Evolutionary conservation across 2,888 invertebrate species (phyloP).

Genomic region (Stenodera caucasica): DNA sequence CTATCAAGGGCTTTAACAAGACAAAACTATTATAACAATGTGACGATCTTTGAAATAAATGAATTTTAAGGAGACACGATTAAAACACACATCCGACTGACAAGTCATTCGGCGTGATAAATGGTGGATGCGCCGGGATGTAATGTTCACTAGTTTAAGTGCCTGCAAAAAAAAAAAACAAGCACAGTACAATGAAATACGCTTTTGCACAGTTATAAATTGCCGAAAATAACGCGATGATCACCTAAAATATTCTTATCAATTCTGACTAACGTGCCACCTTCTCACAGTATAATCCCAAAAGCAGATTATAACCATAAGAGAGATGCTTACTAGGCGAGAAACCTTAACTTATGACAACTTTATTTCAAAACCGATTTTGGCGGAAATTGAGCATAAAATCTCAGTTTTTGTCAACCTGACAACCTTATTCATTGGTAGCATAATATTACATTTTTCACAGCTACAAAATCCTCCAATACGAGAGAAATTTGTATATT

Average conservation of each 20-base stretch:
- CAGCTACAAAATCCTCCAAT: too few relatives aligned
- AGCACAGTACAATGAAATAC: neutral
- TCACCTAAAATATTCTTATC: neutral
- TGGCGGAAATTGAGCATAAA: conserved; percentile 3
- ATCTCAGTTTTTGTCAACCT: neutral
- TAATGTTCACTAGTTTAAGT: neutral
- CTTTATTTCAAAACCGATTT: neutral
- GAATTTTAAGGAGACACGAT: neutral
- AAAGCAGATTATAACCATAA: conserved; percentile 1
- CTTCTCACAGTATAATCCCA: neutral
- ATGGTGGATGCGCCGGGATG: conserved; percentile 21
- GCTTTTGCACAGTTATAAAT: neutral
- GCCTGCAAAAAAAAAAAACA: neutral
- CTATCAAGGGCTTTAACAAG: too few relatives aligned
- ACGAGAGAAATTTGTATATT: too few relatives aligned
- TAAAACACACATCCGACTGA: neutral
- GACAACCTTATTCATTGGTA: neutral
- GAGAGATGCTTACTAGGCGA: neutral
- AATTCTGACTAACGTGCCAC: neutral
- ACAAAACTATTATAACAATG: too few relatives aligned
- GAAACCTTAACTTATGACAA: conserved; percentile 1
- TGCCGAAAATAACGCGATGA: neutral
- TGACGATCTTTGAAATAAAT: too few relatives aligned
- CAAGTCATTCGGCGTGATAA: conserved; percentile 6
- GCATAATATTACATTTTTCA: neutral